These are phyloP conservation scores for Pseudorhiza aurosa DNA, from an alignment of 30 jellyfish, hydroid and myxozoan species.

Conservation along the genomic window DNA sequence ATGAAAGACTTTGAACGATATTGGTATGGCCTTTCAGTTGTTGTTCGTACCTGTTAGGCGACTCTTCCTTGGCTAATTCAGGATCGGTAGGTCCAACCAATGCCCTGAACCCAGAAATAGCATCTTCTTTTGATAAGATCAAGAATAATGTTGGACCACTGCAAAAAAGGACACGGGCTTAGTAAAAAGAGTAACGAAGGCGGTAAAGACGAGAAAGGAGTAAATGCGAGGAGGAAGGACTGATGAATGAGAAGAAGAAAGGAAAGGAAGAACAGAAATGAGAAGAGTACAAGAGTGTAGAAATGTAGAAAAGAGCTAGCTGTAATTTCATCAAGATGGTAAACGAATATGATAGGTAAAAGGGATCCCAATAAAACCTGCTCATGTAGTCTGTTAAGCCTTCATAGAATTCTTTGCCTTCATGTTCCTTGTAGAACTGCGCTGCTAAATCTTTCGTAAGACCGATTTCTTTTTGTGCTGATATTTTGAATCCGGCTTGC, in stretches of 20 bases:
- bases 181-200: background rate
- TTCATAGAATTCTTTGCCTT: conserved; percentile 82
- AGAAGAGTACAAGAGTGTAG: background rate
- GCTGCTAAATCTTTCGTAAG: conserved; percentile 87
- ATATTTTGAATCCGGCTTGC: conserved; percentile 86
- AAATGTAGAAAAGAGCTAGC: background rate
- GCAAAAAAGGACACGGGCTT: background rate
- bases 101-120: conserved; percentile 87
- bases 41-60: conserved; percentile 80
- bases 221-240: too few species aligned
- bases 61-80: conserved; percentile 71
- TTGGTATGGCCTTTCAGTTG: background rate
- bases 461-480: conserved; percentile 90
- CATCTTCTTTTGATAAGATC: conserved; percentile 95
- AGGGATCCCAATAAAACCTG: conserved; percentile 48
- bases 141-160: conserved; percentile 95
- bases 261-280: background rate
- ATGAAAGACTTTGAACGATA: background rate
- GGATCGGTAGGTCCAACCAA: conserved; percentile 96
- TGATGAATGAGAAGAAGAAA: background rate
- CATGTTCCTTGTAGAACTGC: conserved; percentile 86
- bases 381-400: conserved; percentile 90
- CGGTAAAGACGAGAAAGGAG: background rate
- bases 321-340: too few species aligned
- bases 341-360: too few species aligned